These are phyloP conservation scores for Colletes collaris DNA, from an alignment of 2,888 invertebrate genomes.

Conservation along the genomic window DNA sequence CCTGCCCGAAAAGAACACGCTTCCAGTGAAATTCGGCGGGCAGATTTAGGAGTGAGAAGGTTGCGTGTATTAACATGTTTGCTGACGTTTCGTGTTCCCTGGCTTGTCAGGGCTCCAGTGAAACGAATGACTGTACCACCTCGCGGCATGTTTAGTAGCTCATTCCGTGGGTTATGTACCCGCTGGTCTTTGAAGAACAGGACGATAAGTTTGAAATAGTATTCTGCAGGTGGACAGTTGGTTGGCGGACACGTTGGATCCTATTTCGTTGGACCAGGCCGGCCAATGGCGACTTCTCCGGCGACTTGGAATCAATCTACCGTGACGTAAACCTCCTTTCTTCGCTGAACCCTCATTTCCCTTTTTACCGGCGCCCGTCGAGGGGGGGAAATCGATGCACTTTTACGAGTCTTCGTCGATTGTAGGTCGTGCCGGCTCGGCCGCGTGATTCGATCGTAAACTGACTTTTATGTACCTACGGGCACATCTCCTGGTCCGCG, in stretches of 20 bases:
- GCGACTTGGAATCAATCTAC: constrained; percentile 46
- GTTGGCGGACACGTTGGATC: background rate
- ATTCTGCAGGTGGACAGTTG: background rate
- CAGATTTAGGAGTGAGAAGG: constrained; percentile 18
- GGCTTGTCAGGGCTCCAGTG: constrained; percentile 26
- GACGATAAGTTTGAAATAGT: constrained; percentile 9
- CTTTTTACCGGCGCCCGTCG: constrained; percentile 22
- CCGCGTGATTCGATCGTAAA: constrained; percentile 67
- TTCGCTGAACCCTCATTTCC: constrained; percentile 46
- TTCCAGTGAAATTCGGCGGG: constrained; percentile 3
- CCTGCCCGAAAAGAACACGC: constrained; percentile 1
- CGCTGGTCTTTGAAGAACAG: constrained; percentile 7
- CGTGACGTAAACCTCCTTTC: constrained; percentile 20
- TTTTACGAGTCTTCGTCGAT: constrained; percentile 59
- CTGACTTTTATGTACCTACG: constrained; percentile 53
- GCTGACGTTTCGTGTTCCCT: constrained; percentile 32
- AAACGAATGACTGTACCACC: constrained; percentile 14
- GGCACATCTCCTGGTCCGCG: constrained; percentile 12
- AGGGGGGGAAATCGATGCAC: constrained; percentile 49
- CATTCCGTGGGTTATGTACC: background rate
- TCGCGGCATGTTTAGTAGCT: constrained; percentile 32
- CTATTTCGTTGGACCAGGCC: constrained; percentile 19
- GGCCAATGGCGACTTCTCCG: background rate
- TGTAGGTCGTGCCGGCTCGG: constrained; percentile 44
- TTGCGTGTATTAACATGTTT: constrained; percentile 24